These are phyloP conservation scores for Phenganax marumi DNA, from an alignment of 92 coral and sea anemone genomes.

Conservation along the genomic window DNA sequence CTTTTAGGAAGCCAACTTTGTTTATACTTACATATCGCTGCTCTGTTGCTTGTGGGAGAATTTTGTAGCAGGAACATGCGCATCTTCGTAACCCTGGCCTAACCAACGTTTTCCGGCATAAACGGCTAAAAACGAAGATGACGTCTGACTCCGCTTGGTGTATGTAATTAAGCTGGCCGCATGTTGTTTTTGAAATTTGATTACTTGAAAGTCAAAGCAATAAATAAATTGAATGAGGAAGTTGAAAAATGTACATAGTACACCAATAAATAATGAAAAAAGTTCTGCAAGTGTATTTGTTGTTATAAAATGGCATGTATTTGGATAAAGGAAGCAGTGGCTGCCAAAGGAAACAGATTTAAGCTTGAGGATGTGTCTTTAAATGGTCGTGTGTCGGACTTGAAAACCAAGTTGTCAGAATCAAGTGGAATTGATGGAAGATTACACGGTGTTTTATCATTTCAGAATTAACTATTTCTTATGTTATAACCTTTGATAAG, in stretches of 20 bases:
- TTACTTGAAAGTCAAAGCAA: no score
- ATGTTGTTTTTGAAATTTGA: no score
- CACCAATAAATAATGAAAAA: not conserved
- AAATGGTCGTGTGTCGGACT: slow-evolving; percentile 61
- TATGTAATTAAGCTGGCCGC: no score
- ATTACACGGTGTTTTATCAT: slow-evolving; percentile 69
- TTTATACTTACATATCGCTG: not conserved
- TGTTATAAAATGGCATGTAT: slow-evolving; percentile 72
- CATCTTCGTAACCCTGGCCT: no score
- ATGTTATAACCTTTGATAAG: no score
- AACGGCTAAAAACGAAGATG: no score
- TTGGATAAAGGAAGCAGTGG: slow-evolving; percentile 70
- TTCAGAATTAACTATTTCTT: no score
- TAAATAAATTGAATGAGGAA: slow-evolving; percentile 46
- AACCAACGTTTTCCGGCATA: no score
- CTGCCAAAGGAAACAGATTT: slow-evolving; percentile 64
- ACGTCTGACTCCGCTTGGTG: no score
- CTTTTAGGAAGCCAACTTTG: not conserved
- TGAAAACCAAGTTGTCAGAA: slow-evolving; percentile 76
- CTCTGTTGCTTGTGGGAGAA: slow-evolving; percentile 44
- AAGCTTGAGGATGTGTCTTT: slow-evolving; percentile 76
- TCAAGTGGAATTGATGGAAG: slow-evolving; percentile 66
- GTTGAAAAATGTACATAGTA: not conserved
- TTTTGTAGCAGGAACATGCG: not conserved
- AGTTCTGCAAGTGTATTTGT: not conserved